These are phyloP conservation scores for Cariama cristata DNA, from an alignment of 2,113 vertebrate species.

Conservation along the genomic window DNA sequence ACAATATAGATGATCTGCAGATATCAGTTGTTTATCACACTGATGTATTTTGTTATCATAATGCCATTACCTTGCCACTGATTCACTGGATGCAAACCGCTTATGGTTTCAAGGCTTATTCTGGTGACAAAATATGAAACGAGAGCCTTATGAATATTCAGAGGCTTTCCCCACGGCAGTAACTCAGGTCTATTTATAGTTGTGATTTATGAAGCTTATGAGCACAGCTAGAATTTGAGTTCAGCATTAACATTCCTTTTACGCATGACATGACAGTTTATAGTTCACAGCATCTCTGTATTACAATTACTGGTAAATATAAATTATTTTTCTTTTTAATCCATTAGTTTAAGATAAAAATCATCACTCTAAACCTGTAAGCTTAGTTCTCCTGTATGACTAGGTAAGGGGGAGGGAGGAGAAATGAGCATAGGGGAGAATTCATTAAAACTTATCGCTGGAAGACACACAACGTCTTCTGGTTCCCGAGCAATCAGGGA, in stretches of 20 bases:
- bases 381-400: not conserved
- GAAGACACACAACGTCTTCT: not conserved
- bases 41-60: constrained; percentile 52
- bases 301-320: not conserved
- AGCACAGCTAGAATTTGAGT: constrained; percentile 23
- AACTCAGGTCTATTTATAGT: constrained; percentile 19
- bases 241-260: constrained; percentile 8
- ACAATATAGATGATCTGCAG: constrained; percentile 40
- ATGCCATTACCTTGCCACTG: constrained; percentile 19
- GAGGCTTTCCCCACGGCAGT: not conserved
- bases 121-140: not conserved
- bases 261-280: constrained; percentile 26
- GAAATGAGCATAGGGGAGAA: not conserved
- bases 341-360: not conserved
- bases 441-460: not conserved
- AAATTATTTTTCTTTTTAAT: not conserved
- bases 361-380: not conserved
- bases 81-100: constrained; percentile 25
- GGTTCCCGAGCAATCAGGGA: not conserved
- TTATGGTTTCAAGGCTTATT: constrained; percentile 19
- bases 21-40: constrained; percentile 46
- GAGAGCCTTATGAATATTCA: constrained; percentile 44
- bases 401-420: not conserved
- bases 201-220: constrained; percentile 30
- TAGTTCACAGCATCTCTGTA: not conserved